Base-by-base conservation (phyloP, 2,113 vertebrate species). In the Passer montanus region DNA sequence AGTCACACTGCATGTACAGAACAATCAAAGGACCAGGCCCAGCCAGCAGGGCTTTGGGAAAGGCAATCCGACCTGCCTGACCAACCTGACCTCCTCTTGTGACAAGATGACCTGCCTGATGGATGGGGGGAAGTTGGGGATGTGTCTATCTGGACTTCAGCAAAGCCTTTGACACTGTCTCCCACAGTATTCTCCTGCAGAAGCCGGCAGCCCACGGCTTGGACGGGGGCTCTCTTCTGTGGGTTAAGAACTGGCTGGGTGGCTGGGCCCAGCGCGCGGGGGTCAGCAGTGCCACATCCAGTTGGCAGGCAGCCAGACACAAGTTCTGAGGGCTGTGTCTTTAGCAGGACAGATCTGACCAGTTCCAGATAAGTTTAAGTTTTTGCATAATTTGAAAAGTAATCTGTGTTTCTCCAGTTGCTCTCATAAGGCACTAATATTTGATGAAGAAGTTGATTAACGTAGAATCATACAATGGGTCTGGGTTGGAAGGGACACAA, bases 211-310 rank as follows among this genome's bases (percentile, higher is more conserved):
- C 21, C 44, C 14, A 4, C 3, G 6, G 9, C 35, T 43, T 50
- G 44, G 37, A 0, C 20, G 14, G 3, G 14, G 4, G 39, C 31
- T 0, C 7, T 27, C 7, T 27, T 18, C 14, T 0, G 2, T 37
- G 44, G 17, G 27, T 18, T 50, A 41, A 16, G 30, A 49, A 3
- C 50, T 49, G 43, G 1, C 35, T 47, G n/a, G 19, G n/a, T 11
- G 44, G 16, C 44, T 11, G 16, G 8, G 30, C 52, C 52, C 44
- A 11, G 24, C 13, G 10, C 0, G 0, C 49, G 43, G 20, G 1
- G n/a, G 23, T 47, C 41, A 74, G 2, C 2, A 0, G 4, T 73
- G 47, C 5, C 14, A 12, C 23, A 43, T 30, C 7, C 52, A 58
- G 24, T 1, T 30, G 35, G 19, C 4, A 7, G 15, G 7, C 14